Evolutionary conservation across 2,888 invertebrate genomes (phyloP).

Genomic region (Trichogramma evanescens): DNA sequence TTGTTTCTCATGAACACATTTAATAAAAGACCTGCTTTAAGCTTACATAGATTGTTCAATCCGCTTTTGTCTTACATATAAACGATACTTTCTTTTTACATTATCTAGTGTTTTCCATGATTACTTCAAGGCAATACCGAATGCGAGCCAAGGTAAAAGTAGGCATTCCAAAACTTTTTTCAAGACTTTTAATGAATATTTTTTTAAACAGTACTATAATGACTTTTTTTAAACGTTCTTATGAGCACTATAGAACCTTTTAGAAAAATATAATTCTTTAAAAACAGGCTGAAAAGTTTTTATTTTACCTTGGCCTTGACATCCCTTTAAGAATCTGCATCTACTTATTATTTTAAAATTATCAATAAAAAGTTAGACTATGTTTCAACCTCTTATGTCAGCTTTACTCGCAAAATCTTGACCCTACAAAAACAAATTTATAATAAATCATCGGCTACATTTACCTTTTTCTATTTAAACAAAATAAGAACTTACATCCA

Average conservation of each 20-base stretch:
- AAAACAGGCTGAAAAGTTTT: too few relatives aligned
- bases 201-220: too few relatives aligned
- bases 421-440: conserved; percentile 26
- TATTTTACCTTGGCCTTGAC: too few relatives aligned
- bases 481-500: conserved; percentile 31
- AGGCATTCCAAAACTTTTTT: conserved; percentile 8
- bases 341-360: not conserved
- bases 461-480: not conserved
- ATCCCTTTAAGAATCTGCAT: not conserved
- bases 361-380: too few relatives aligned
- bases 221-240: too few relatives aligned
- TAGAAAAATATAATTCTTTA: too few relatives aligned
- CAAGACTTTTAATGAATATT: too few relatives aligned
- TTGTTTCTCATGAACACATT: not conserved
- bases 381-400: conserved; percentile 27
- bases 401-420: conserved; percentile 30
- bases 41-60: not conserved
- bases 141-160: too few relatives aligned
- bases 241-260: too few relatives aligned
- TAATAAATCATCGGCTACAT: not conserved
- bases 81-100: conserved; percentile 12
- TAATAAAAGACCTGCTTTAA: conserved; percentile 5
- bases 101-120: not conserved
- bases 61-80: conserved; percentile 9
- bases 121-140: too few relatives aligned